Conservation (phyloP, 2,888 invertebrate species). For the Drosophila nr. medialis region DNA sequence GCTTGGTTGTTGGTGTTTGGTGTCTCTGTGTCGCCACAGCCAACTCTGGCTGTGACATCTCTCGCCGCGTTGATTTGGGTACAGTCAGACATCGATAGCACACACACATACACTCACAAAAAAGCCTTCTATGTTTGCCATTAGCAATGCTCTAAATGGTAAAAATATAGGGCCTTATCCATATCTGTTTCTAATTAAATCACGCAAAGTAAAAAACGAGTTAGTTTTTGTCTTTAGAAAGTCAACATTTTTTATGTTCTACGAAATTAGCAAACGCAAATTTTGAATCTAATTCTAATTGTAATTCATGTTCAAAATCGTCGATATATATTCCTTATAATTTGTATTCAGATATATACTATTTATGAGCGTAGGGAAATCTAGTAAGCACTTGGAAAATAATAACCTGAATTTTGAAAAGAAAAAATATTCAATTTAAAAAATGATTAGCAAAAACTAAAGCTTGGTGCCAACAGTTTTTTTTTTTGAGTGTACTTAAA, state of each 20-base stretch:
- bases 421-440: background rate
- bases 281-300: background rate
- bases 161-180: background rate
- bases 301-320: background rate
- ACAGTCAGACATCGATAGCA: conserved; percentile 49
- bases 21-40: conserved; percentile 44
- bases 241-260: background rate
- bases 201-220: background rate
- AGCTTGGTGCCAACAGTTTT: too few relatives aligned
- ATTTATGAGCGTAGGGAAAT: background rate
- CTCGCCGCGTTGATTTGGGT: conserved; percentile 71
- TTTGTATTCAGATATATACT: background rate
- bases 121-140: background rate
- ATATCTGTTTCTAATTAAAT: background rate
- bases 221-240: background rate
- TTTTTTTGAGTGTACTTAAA: background rate
- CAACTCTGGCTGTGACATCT: conserved; percentile 34
- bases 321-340: background rate
- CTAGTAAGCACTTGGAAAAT: accelerated
- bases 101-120: conserved; percentile 3
- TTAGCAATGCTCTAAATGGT: background rate
- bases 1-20: background rate
- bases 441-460: background rate
- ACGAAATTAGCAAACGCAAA: background rate
- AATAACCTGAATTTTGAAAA: background rate